Evolutionary conservation across 2,888 invertebrate genomes (phyloP).

Genomic region (Oscheius sp.): DNA sequence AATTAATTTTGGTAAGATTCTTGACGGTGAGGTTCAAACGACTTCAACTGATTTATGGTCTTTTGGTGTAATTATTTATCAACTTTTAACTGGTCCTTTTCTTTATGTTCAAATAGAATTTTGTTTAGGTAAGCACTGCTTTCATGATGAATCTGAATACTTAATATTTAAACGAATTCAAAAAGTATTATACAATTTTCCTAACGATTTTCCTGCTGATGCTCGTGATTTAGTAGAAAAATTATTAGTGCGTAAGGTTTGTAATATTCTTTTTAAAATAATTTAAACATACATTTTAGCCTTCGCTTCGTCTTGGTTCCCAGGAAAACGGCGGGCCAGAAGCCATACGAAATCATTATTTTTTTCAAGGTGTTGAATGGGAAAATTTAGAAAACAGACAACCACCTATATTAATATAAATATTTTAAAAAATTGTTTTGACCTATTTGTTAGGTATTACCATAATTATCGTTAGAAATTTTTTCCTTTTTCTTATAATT

Average conservation of each 20-base stretch:
- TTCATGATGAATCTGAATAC: slow-evolving; percentile 80
- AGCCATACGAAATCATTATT: slow-evolving; percentile 84
- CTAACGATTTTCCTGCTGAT: slow-evolving; percentile 85
- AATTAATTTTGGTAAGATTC: slow-evolving; percentile 39
- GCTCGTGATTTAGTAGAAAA: slow-evolving; percentile 88
- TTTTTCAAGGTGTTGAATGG: slow-evolving; percentile 71
- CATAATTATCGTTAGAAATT: too few relatives aligned
- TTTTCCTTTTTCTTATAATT: not conserved
- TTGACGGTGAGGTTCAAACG: slow-evolving; percentile 35
- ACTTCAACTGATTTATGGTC: slow-evolving; percentile 58
- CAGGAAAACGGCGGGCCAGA: slow-evolving; percentile 75
- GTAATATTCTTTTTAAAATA: not conserved
- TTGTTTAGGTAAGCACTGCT: slow-evolving; percentile 49
- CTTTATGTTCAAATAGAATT: not conserved
- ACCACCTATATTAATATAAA: slow-evolving; percentile 3
- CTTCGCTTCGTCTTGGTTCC: slow-evolving; percentile 81
- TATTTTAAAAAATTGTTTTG: not conserved
- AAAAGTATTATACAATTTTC: slow-evolving; percentile 88
- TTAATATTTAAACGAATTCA: slow-evolving; percentile 94
- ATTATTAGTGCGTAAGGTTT: slow-evolving; percentile 79
- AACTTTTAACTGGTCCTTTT: slow-evolving; percentile 44
- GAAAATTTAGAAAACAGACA: slow-evolving; percentile 16
- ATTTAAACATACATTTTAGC: slow-evolving; percentile 74
- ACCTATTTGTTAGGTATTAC: too few relatives aligned
- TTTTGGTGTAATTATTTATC: slow-evolving; percentile 44